Evolutionary conservation across 2,113 vertebrate species (phyloP), one percentile per base, ranked within the genome.

Genomic region (Apodemus sylvaticus): DNA sequence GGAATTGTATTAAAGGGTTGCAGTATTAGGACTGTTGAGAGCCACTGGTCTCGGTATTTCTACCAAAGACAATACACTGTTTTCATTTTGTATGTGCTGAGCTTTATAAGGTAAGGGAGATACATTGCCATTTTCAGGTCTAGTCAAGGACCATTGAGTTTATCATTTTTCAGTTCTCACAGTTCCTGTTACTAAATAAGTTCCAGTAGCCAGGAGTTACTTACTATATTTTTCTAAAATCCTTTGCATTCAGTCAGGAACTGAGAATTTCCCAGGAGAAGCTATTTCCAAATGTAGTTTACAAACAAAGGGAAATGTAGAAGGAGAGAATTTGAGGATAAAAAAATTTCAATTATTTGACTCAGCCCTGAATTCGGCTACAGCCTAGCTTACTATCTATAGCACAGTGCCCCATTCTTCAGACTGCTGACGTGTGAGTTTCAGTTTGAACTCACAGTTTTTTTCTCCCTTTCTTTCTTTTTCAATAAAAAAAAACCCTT

Each of bases 341-440:
- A n/a, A 73, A 71, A 86, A 86, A 92, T 81, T 22, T n/a, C 31
- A 86, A 34, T 71, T 71, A 71, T 93, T 96, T 93, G 89, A 83
- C 89, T 96, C 2, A 16, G 31, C 39, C 48, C 51, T 82, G 77
- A 94, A 71, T 89, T 96, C 91, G 64, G 60, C 51, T 71, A 51
- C 70, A 55, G 20, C 86, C 93, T 81, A 76, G 85, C 14, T 86
- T 62, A 53, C 78, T 45, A 34, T 94, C 31, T 20, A 73, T 17
- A 86, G 90, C 60, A 26, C 64, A 26, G 26, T 42, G 36, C 53
- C 36, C 16, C 55, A 90, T 58, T 68, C 94, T 62, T 86, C 74
- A 94, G 82, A 83, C 68, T 96, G 78, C 89, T 95, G 96, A 96
- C 78, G 94, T 73, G 73, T 29, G 45, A 96, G 93, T 97, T 96